Conservation (phyloP, 92 coral and sea anemone species). For the Porites cylindrica region DNA sequence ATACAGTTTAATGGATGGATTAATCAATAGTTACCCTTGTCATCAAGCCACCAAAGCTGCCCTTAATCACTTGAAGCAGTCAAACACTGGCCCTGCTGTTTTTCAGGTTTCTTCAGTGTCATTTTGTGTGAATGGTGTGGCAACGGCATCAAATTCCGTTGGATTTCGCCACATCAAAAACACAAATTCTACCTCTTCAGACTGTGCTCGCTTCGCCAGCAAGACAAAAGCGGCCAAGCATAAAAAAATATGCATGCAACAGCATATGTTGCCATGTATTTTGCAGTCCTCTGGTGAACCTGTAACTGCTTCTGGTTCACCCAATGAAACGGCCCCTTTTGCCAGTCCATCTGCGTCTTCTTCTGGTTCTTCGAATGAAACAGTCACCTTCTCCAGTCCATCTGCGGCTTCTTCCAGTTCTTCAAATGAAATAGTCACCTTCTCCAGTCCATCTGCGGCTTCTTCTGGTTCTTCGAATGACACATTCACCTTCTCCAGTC, state of each 20-base stretch:
- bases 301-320: background rate
- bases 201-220: background rate
- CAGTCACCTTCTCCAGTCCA: too few relatives aligned
- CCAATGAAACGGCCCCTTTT: background rate
- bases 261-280: background rate
- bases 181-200: background rate
- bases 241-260: slow-evolving; percentile 18
- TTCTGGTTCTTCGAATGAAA: too few relatives aligned
- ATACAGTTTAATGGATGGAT: background rate
- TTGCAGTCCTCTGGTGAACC: slow-evolving; percentile 4
- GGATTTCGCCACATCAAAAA: slow-evolving; percentile 15
- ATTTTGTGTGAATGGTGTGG: background rate
- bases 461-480: too few relatives aligned
- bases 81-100: background rate
- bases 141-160: slow-evolving; percentile 3
- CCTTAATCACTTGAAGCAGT: background rate
- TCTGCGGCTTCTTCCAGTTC: too few relatives aligned
- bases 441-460: too few relatives aligned
- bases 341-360: too few relatives aligned
- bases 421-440: too few relatives aligned
- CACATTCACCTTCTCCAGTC: too few relatives aligned
- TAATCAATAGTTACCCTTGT: slow-evolving; percentile 13
- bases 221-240: slow-evolving; percentile 1
- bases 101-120: background rate
- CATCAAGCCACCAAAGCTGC: slow-evolving; percentile 8